Percentiles rank a stretch among this genome's conserved stretches.
These are phyloP conservation scores for Phyllopteryx taeniolatus DNA, from an alignment of 2,113 vertebrate genomes.

Conservation along the genomic window DNA sequence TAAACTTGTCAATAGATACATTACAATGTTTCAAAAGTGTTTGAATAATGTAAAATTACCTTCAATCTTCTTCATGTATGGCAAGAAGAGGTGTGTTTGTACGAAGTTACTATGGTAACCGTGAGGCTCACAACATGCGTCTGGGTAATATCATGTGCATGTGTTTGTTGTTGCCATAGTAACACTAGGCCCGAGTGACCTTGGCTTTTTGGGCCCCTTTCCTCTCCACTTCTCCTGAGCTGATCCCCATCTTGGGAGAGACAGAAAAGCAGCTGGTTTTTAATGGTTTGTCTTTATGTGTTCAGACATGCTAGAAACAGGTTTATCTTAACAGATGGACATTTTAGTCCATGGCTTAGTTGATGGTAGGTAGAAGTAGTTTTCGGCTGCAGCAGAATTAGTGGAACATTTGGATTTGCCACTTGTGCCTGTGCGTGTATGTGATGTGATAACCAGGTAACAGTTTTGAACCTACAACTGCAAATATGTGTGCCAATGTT, in stretches of 20 bases:
- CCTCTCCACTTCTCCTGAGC: conserved; percentile 37
- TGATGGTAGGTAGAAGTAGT: background rate
- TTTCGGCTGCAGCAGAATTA: background rate
- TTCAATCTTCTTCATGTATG: background rate
- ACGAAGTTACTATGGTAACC: conserved; percentile 37
- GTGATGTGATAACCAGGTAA: conserved; percentile 7
- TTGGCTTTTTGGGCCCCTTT: conserved; percentile 57
- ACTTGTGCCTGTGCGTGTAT: background rate
- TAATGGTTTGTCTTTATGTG: conserved; percentile 64
- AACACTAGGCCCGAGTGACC: conserved; percentile 40
- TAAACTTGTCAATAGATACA: background rate
- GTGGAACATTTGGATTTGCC: background rate
- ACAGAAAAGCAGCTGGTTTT: conserved; percentile 60
- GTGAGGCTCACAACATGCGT: conserved; percentile 24
- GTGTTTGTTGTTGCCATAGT: conserved; percentile 41
- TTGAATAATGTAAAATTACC: background rate
- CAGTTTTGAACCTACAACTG: conserved; percentile 24
- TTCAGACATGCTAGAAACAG: conserved; percentile 47
- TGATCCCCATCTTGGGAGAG: conserved; percentile 18
- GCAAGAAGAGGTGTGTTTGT: conserved; percentile 15
- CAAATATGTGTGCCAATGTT: conserved; percentile 30
- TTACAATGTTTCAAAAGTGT: background rate
- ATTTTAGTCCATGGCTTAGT: conserved; percentile 30
- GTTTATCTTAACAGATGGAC: conserved; percentile 37
- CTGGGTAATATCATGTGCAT: conserved; percentile 25